Conservation (phyloP, 2,113 vertebrate species). For the Gnathonemus longibarbis region DNA sequence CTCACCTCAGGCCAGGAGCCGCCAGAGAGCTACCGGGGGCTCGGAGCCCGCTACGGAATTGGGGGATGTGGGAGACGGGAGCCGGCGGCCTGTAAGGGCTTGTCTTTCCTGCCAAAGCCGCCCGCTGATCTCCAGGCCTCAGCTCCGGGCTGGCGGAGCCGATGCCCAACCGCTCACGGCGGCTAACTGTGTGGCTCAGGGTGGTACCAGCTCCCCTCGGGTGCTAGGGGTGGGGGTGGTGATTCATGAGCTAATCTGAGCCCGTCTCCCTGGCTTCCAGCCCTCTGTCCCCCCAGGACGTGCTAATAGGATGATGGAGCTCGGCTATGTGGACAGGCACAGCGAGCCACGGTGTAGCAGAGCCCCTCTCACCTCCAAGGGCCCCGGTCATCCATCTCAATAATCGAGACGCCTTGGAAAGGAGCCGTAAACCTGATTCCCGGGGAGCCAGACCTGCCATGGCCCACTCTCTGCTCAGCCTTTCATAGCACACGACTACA, state of each 20-base stretch:
- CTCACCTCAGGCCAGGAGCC: not conserved
- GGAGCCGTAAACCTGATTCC: conserved; percentile 31
- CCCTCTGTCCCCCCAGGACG: conserved; percentile 53
- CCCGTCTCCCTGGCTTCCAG: conserved; percentile 62
- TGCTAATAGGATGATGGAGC: conserved; percentile 74
- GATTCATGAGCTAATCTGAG: conserved; percentile 89
- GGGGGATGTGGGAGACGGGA: not conserved
- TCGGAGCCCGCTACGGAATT: not conserved
- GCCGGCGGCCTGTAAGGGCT: not conserved
- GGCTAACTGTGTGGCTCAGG: conserved; percentile 39
- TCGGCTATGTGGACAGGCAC: conserved; percentile 45
- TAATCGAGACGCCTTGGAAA: conserved; percentile 42
- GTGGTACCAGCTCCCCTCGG: conserved; percentile 61
- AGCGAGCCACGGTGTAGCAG: conserved; percentile 55
- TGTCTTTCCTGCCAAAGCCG: not conserved
- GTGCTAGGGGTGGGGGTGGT: conserved; percentile 59
- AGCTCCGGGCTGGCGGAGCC: not conserved
- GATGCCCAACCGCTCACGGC: not conserved
- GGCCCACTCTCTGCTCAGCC: not conserved
- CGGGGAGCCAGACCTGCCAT: not conserved
- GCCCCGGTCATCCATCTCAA: conserved; percentile 48
- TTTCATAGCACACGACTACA: not conserved
- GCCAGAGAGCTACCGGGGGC: not conserved
- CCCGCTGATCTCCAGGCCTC: not conserved
- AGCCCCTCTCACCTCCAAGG: conserved; percentile 50